A percentile compares a stretch with the other conserved stretches of the same genome.
Evolutionary conservation across 2,888 invertebrate species (phyloP).

Genomic region (Trichopria drosophilae): DNA sequence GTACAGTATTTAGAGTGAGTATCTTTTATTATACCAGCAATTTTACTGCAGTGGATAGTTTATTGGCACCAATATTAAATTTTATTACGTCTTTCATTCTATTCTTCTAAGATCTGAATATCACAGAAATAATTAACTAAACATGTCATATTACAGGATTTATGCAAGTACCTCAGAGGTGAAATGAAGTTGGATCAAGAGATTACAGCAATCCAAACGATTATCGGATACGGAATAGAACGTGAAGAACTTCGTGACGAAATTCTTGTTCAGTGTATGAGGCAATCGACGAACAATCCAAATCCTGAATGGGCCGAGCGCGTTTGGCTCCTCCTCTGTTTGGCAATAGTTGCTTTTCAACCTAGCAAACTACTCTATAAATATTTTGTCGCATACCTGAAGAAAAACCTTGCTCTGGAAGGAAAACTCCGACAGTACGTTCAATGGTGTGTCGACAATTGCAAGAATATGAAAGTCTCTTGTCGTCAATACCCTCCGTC

Average conservation of each 20-base stretch:
- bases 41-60: background rate
- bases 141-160: conserved; percentile 67
- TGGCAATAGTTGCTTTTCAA: conserved; percentile 90
- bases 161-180: conserved; percentile 87
- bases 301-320: conserved; percentile 80
- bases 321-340: conserved; percentile 85
- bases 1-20: conserved; percentile 85
- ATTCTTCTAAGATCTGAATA: background rate
- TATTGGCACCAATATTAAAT: background rate
- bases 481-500: conserved; percentile 85
- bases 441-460: conserved; percentile 92
- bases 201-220: conserved; percentile 78
- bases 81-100: background rate
- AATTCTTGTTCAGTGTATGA: conserved; percentile 84
- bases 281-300: conserved; percentile 88
- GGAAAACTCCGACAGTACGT: conserved; percentile 81
- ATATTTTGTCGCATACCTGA: conserved; percentile 77
- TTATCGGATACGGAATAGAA: conserved; percentile 85
- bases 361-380: conserved; percentile 82
- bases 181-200: conserved; percentile 85
- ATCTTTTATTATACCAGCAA: background rate
- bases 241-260: conserved; percentile 91
- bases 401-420: conserved; percentile 69
- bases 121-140: conserved; percentile 24
- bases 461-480: conserved; percentile 81